Evolutionary conservation across 2,113 vertebrate genomes (phyloP).

Genomic region (Antechinus stuartii): DNA sequence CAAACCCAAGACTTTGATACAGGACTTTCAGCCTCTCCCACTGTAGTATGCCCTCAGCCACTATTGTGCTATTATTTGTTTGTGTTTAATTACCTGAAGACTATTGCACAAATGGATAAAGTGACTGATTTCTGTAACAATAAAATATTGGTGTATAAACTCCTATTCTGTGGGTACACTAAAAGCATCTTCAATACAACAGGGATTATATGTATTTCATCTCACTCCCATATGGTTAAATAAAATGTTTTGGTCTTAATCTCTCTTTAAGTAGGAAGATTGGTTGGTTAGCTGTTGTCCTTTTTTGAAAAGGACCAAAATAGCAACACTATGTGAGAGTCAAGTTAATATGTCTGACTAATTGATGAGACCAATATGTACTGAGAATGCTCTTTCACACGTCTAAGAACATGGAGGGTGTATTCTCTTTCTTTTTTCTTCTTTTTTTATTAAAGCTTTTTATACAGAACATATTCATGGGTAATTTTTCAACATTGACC

Average conservation of each 20-base stretch:
- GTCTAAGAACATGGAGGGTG: no score
- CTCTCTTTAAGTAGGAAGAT: neutral
- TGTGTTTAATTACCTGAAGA: neutral
- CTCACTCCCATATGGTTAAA: neutral
- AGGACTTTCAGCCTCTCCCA: no score
- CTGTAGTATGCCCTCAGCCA: neutral
- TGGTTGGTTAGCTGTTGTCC: no score
- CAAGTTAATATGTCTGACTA: no score
- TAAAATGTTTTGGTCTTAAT: neutral
- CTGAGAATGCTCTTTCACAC: no score
- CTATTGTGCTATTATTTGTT: neutral
- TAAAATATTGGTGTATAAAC: neutral
- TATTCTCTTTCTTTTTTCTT: no score
- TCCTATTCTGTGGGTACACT: neutral
- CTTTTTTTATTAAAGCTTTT: no score
- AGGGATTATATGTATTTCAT: neutral
- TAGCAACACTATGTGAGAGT: no score
- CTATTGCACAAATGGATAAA: neutral
- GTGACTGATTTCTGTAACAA: neutral
- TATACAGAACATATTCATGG: no score
- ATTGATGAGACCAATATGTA: no score
- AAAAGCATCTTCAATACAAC: neutral
- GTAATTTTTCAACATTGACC: no score
- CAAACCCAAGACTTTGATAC: neutral
- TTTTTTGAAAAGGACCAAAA: no score